A percentile compares a stretch with the other conserved stretches of the same genome.
phyloP scores from a whole-genome alignment of 1,140 invertebrate genomes.

The Diorhabda carinulata region DNA sequence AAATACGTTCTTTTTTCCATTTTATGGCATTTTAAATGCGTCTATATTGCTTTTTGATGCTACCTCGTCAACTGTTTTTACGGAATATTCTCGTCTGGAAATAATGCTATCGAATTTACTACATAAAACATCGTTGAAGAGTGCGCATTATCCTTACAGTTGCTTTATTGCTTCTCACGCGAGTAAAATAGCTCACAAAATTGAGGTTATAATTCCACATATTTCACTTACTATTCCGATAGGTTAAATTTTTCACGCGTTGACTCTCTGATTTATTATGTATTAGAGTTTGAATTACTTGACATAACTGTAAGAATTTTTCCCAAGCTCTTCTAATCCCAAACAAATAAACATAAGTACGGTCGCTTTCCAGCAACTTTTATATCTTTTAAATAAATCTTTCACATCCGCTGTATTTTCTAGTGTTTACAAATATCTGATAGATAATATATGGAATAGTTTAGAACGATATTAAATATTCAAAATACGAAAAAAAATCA shows the following conservation, averaged over 20 bases:
- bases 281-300: neutral
- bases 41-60: constrained; percentile 39
- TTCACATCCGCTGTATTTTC: too few relatives aligned
- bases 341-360: neutral
- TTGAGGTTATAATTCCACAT: neutral
- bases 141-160: neutral
- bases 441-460: too few relatives aligned
- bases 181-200: neutral
- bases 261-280: neutral
- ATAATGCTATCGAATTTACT: neutral
- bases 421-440: too few relatives aligned
- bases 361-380: too few relatives aligned
- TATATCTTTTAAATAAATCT: too few relatives aligned
- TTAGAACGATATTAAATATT: too few relatives aligned
- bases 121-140: neutral
- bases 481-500: too few relatives aligned
- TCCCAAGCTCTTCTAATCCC: neutral
- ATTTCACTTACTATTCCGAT: neutral
- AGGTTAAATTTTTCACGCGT: neutral
- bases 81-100: constrained; percentile 17
- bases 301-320: neutral
- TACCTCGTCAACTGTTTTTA: constrained; percentile 15
- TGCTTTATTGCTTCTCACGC: neutral
- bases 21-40: constrained; percentile 26
- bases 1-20: constrained; percentile 2